phyloP scores from a whole-genome alignment of 1,140 invertebrate genomes.

The Bombus sibiricus region DNA sequence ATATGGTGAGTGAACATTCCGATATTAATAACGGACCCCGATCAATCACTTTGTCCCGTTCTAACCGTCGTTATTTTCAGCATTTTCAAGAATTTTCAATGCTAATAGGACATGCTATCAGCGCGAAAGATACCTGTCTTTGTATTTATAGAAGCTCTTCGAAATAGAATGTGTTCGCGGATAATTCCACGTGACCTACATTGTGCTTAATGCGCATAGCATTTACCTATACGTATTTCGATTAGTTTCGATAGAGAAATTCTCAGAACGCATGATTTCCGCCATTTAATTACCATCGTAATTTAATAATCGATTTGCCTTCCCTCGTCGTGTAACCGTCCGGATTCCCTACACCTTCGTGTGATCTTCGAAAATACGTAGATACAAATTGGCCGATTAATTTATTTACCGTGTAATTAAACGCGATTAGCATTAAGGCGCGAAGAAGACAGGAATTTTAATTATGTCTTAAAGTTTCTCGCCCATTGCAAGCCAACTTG shows the following conservation, averaged over 20 bases:
- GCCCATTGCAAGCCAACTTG: neutral
- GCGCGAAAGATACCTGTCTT: neutral
- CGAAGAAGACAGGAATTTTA: conserved; percentile 11
- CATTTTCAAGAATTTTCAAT: neutral
- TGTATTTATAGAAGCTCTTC: conserved; percentile 23
- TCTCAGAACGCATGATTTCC: conserved; percentile 27
- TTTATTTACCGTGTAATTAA: conserved; percentile 18
- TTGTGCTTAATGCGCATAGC: neutral
- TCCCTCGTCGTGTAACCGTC: too few species aligned
- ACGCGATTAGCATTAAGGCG: neutral
- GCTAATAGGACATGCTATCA: too few species aligned
- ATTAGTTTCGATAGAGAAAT: conserved; percentile 41
- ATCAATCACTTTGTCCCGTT: conserved; percentile 12
- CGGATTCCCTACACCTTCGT: neutral
- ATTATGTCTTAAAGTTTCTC: neutral
- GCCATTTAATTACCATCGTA: conserved; percentile 19
- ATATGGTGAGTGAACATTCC: conserved; percentile 87
- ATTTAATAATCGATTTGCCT: conserved; percentile 5
- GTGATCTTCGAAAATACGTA: neutral
- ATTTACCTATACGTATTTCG: neutral
- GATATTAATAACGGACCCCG: conserved; percentile 15
- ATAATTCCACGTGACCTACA: conserved; percentile 28
- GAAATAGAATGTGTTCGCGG: conserved; percentile 19
- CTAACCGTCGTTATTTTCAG: conserved; percentile 4
- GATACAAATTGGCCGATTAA: conserved; percentile 2